Conservation (phyloP, 2,113 vertebrate species). For the Zosterops lateralis region DNA sequence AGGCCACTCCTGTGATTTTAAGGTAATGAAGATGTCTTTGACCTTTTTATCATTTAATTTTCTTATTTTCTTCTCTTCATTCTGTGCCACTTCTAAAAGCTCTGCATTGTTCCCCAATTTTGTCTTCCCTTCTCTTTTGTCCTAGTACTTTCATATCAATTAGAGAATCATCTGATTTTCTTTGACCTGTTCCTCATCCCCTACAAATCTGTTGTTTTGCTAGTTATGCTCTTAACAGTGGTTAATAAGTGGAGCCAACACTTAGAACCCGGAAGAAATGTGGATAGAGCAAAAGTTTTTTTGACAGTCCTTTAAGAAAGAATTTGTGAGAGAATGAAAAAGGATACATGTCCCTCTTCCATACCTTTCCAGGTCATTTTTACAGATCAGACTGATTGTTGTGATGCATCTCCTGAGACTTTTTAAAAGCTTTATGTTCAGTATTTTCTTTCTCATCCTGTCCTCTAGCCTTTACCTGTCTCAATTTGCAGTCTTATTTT, state of each 20-base stretch:
- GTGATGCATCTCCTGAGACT: neutral
- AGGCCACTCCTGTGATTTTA: neutral
- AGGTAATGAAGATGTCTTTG: neutral
- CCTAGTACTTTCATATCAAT: neutral
- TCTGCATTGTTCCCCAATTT: neutral
- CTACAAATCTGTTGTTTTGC: neutral
- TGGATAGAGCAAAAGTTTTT: neutral
- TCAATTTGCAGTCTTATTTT: neutral
- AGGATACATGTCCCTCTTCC: neutral
- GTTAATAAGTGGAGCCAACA: neutral
- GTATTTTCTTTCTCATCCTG: neutral
- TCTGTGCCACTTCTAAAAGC: neutral
- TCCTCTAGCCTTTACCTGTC: neutral
- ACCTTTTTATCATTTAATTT: neutral
- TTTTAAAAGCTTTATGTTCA: neutral
- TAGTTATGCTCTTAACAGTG: neutral
- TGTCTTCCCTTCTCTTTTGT: neutral
- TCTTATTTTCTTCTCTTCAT: neutral
- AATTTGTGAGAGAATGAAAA: neutral
- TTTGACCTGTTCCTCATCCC: neutral
- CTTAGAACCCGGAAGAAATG: neutral
- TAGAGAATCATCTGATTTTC: neutral
- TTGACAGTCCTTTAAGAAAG: neutral
- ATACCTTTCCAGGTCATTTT: neutral
- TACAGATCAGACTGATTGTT: neutral